phyloP scores from a whole-genome alignment of 2,113 vertebrate genomes.

The Podocnemis expansa region DNA sequence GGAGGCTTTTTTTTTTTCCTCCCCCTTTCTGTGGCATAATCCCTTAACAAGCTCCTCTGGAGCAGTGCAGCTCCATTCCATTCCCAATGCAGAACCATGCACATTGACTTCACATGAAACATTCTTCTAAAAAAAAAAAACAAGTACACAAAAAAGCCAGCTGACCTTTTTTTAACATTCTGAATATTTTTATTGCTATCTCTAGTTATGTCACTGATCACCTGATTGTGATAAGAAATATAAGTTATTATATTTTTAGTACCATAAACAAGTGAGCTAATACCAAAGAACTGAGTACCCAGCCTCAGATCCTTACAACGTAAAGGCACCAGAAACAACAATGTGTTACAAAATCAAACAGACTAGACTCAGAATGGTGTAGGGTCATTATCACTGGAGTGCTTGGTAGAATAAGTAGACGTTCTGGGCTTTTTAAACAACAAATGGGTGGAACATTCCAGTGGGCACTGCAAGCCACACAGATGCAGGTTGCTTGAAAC shows the following conservation, averaged over 20 bases:
- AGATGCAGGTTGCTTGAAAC: too few relatives aligned
- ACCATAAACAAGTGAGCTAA: background rate
- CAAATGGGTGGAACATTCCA: too few relatives aligned
- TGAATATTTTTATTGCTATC: background rate
- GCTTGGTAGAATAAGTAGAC: too few relatives aligned
- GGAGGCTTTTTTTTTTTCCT: background rate
- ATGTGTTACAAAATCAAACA: background rate
- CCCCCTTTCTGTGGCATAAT: background rate
- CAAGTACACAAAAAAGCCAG: background rate
- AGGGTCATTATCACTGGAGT: background rate
- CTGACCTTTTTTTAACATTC: background rate
- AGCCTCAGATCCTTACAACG: background rate
- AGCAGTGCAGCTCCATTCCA: background rate
- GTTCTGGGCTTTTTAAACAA: background rate
- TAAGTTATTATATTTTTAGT: constrained; percentile 13
- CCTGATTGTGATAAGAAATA: background rate
- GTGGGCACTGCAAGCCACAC: too few relatives aligned
- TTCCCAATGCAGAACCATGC: background rate
- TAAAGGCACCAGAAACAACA: background rate
- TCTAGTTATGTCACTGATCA: background rate
- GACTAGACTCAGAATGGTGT: background rate
- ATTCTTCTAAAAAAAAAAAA: background rate
- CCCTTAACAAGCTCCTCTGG: background rate
- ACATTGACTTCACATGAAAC: background rate
- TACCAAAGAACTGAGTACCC: constrained; percentile 6